Base-by-base conservation (phyloP, 2,113 vertebrate genomes). In the Callospermophilus lateralis region DNA sequence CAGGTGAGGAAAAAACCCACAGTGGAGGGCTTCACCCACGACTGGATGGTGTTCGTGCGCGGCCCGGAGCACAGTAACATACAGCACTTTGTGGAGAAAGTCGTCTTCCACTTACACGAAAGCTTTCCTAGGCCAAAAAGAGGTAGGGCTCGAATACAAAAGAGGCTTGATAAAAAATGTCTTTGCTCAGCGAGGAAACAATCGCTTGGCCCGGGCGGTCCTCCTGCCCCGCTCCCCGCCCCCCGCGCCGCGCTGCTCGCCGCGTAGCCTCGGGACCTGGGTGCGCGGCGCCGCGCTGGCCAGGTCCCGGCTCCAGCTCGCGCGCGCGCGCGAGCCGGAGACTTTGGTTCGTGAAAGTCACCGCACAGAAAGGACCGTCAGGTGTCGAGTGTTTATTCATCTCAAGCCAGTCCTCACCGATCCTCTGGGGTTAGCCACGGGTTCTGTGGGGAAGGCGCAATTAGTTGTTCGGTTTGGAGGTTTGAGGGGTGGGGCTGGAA, bases 61-160 rank as follows among this genome's bases (percentile, higher is more conserved):
- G 99, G 99, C 89, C 99, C 99, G 3, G 99, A 99, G 97, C 99
- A 99, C 98, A 99, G 99, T 98, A 99, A 99, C 99, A 99, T 99
- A 97, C 99, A 99, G 99, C 99, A 99, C 99, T 99, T 99, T 97
- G 99, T 99, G 99, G 99, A 99, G 98, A 99, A 99, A 98, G 99
- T 99, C 83, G 99, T 99, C 92, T 99, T 99, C 98, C 99, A 99
- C 98, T 99, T 99, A 98, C 99, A 99, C 87, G 99, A 99, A 97
- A 99, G 99, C 99, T 99, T 99, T 98, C 99, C 99, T 8, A 99
- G 99, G 98, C 99, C 99, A 97, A 99, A 99, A 98, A 99, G 99
- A 99, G 99, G 99, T 99, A 98, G 95, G 98, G 93, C 84, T 89
- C 16, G 48, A 37, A 73, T 89, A 95, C 97, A 96, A 95, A 97